phyloP scores from a whole-genome alignment of 2,797 vertebrate genomes.

The Notoglanidium macrostoma region DNA sequence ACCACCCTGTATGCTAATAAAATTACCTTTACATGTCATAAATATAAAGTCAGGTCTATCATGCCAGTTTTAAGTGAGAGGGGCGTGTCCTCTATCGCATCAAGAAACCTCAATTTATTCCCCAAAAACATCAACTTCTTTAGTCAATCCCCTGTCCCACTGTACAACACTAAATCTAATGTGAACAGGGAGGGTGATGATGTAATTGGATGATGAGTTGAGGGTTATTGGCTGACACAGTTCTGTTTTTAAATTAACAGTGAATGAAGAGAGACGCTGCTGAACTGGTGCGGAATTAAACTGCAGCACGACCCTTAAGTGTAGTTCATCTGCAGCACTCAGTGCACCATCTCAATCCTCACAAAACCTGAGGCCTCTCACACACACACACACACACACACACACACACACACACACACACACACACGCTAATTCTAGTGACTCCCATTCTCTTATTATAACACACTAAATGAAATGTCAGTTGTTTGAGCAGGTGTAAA shows the following conservation, averaged over 20 bases:
- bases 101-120: background rate
- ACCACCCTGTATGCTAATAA: background rate
- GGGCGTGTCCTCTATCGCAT: background rate
- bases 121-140: background rate
- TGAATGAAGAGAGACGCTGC: background rate
- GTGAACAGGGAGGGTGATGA: background rate
- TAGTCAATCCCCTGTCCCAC: background rate
- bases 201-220: background rate
- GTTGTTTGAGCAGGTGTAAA: conserved; percentile 40
- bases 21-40: background rate
- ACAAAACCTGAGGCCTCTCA: background rate
- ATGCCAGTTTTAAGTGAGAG: background rate
- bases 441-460: background rate
- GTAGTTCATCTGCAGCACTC: background rate
- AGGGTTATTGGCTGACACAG: background rate
- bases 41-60: background rate
- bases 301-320: background rate
- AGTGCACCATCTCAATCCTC: background rate
- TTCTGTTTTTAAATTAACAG: background rate
- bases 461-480: conserved; percentile 16
- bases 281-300: background rate
- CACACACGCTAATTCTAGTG: background rate
- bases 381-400: background rate
- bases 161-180: background rate
- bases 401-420: background rate